Base-by-base conservation (phyloP, 1,140 invertebrate genomes). In the Scaptomyza montana region DNA sequence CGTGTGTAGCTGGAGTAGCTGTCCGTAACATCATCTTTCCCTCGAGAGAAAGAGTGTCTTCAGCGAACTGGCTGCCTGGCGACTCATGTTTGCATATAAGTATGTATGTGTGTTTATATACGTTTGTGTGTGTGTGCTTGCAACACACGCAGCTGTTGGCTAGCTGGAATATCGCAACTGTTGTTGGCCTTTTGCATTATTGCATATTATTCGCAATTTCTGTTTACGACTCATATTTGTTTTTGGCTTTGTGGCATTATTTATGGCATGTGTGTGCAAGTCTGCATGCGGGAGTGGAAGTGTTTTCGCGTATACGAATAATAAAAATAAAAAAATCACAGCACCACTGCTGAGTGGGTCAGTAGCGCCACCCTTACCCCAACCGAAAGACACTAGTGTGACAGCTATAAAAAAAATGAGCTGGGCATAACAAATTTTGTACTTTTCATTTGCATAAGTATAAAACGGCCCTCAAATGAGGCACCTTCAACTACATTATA, bases 141-240 rank as follows among this genome's bases (percentile, higher is more conserved):
- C 33, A 36, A 43, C 16, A 47, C 25, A 36, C 36, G 49, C 55
- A 28, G 19, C 51, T 46, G 46, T 47, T 49, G 30, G 30, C 28
- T n/a, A 45, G 9, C 5, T 61, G 57, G 60, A 45, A 10, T 50
- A 16, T 28, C 12, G 33, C 33, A 36, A 46, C 51, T 55, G 16
- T 62, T 82, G 82, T 87, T 86, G 82, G 80, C 75, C 82, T 87
- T 87, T 87, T 86, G 82, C 82, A 86, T 86, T 86, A 86, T 86
- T 87, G 78, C 82, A 86, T 87, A 86, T 86, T 86, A 86, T 87
- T 78, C 69, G 78, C 86, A 86, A 86, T 86, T 86, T 87, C 78
- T 87, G 78, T 86, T 86, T 78, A 80, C 78, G 82, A 50, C 64
- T 55, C 70, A 51, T 73, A 86, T 86, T 86, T 86, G 82, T 87